Evolutionary conservation across 1,140 invertebrate genomes (phyloP), one percentile per base, ranked within the genome.

Genomic region (Drosophila nigrodunni): DNA sequence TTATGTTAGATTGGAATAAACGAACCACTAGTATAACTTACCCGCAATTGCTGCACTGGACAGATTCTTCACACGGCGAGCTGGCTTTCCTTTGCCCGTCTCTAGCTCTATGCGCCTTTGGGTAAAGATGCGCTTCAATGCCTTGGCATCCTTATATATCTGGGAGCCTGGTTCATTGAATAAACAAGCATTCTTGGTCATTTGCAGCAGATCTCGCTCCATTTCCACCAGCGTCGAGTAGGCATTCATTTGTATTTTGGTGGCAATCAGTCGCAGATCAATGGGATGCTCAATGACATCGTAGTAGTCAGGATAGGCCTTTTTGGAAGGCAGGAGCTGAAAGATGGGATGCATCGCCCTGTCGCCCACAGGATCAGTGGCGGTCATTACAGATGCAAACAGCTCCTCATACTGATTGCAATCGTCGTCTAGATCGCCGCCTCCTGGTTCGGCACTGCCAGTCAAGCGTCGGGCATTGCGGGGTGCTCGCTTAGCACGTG

Each of bases 151-250:
- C 93, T 98, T 99, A 90, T 99, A 99, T 78, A 99, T 99, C 91
- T 96, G 95, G 3, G 98, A 99, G 0, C 98, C 97, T 0, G 98
- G 97, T 91, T 99, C 98, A 93, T 99, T 99, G 90, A 99, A 99
- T 5, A 95, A 94, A 90, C 98, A 99, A 0, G 99, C 98, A 94
- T 99, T 99, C 73, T 96, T 96, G 41, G 97, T 96, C 96, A 99
- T 98, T 15, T 97, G 93, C 73, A 96, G 91, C 7, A 99, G 92
- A 94, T 99, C 98, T 64, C 95, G 96, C 92, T 99, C 98, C 93
- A 99, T 94, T 49, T 98, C 97, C 52, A 94, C 93, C 9, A 99
- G 91, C 72, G 92, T 94, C 1, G 94, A 92, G 87, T 98, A 98
- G 50, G 96, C 95, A 60, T 95, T 95, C 70, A 95, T 95, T 93